phyloP scores from a whole-genome alignment of 2,797 vertebrate genomes.

The Lacerta viridis region DNA sequence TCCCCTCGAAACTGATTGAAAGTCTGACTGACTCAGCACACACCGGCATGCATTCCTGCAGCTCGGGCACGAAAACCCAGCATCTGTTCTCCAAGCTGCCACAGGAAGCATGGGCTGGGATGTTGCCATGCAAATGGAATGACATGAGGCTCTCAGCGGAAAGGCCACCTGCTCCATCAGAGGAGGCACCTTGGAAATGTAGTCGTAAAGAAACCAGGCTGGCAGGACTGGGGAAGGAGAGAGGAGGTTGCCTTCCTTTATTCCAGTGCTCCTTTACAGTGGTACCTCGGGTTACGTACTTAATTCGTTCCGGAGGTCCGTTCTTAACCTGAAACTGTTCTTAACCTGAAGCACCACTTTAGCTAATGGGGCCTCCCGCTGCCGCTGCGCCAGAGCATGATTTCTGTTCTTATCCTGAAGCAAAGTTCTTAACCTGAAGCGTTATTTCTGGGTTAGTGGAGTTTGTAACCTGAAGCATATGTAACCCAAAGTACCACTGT shows the following conservation, averaged over 20 bases:
- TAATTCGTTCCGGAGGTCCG: too few relatives aligned
- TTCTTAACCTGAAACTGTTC: too few relatives aligned
- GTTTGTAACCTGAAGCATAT: too few relatives aligned
- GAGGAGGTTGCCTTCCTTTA: background rate
- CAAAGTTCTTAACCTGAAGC: too few relatives aligned
- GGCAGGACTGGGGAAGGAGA: background rate
- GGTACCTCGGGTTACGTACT: too few relatives aligned
- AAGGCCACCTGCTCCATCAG: background rate
- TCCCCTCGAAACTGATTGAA: constrained; percentile 8
- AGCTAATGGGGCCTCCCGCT: too few relatives aligned
- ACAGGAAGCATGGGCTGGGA: background rate
- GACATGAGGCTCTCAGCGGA: background rate
- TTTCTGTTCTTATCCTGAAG: too few relatives aligned
- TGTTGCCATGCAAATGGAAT: background rate
- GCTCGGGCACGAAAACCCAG: background rate
- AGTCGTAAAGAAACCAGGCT: background rate
- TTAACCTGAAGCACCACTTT: too few relatives aligned
- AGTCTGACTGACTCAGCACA: constrained; percentile 28
- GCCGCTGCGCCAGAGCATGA: too few relatives aligned
- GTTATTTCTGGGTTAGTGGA: too few relatives aligned
- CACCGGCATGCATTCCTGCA: constrained; percentile 10
- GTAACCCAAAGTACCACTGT: too few relatives aligned
- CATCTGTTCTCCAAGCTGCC: constrained; percentile 43
- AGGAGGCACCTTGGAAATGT: constrained; percentile 9
- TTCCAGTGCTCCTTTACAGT: too few relatives aligned